These are phyloP conservation scores for Oryzias sinensis DNA, from an alignment of 2,797 vertebrate species.

Conservation along the genomic window DNA sequence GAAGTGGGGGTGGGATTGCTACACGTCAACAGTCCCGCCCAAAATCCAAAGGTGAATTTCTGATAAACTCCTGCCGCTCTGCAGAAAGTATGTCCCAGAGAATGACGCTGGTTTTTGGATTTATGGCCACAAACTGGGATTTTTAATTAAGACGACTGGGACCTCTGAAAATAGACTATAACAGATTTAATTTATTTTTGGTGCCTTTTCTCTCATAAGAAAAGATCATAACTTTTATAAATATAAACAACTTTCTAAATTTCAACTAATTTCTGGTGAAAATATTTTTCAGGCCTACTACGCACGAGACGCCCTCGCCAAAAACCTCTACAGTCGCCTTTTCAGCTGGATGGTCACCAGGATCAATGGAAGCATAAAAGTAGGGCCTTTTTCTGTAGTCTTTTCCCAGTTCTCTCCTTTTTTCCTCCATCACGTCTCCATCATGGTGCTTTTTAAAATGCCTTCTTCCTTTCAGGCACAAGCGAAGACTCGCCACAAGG, in stretches of 20 bases:
- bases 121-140: too few relatives aligned
- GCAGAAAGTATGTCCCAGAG: too few relatives aligned
- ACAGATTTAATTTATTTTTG: too few relatives aligned
- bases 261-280: neutral
- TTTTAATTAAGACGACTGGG: too few relatives aligned
- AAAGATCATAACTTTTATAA: too few relatives aligned
- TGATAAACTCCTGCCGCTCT: too few relatives aligned
- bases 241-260: neutral
- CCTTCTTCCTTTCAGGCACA: constrained; percentile 82
- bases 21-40: too few relatives aligned
- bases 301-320: constrained; percentile 95
- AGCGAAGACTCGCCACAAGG: constrained; percentile 93
- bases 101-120: too few relatives aligned
- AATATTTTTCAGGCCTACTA: constrained; percentile 88
- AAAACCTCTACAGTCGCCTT: constrained; percentile 95
- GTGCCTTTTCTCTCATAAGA: too few relatives aligned
- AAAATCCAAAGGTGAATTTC: too few relatives aligned
- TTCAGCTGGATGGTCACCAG: constrained; percentile 96
- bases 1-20: too few relatives aligned
- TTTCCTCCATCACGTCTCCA: neutral
- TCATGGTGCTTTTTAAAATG: constrained; percentile 12
- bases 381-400: constrained; percentile 50
- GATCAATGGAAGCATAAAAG: constrained; percentile 99
- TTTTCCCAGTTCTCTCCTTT: neutral
- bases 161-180: too few relatives aligned